Conservation (phyloP, 2,797 vertebrate species). For the Diglossa cyanea region DNA sequence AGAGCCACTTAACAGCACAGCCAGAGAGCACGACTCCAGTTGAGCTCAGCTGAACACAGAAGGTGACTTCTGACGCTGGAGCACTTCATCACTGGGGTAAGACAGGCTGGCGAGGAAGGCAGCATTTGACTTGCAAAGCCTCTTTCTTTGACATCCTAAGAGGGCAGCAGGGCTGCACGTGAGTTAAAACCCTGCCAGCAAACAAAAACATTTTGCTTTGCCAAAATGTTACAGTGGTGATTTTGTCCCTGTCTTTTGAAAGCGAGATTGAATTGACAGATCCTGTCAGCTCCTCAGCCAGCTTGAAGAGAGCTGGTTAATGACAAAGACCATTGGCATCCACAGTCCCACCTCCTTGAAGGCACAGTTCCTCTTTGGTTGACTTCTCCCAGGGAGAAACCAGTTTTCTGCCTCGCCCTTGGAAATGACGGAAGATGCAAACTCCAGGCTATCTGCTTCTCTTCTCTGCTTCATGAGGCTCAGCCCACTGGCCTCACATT, state of each 20-base stretch:
- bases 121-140: not conserved
- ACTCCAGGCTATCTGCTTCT: not conserved
- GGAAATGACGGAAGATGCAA: not conserved
- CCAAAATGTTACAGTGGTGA: not conserved
- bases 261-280: not conserved
- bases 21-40: not conserved
- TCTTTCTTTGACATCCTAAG: not conserved
- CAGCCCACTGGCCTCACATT: not conserved
- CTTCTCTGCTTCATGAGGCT: not conserved
- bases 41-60: conserved; percentile 43
- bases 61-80: conserved; percentile 27
- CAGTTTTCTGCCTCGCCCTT: not conserved
- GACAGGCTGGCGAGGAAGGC: not conserved
- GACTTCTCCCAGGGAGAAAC: not conserved
- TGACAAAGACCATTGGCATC: not conserved
- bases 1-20: not conserved
- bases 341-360: not conserved
- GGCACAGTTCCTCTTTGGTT: not conserved
- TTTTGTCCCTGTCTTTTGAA: not conserved
- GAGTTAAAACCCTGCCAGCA: not conserved
- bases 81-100: not conserved
- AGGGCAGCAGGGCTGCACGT: not conserved
- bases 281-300: not conserved
- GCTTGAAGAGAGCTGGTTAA: not conserved
- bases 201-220: not conserved